phyloP scores from a whole-genome alignment of 2,113 vertebrate species.

The Mormyrus lacerda region DNA sequence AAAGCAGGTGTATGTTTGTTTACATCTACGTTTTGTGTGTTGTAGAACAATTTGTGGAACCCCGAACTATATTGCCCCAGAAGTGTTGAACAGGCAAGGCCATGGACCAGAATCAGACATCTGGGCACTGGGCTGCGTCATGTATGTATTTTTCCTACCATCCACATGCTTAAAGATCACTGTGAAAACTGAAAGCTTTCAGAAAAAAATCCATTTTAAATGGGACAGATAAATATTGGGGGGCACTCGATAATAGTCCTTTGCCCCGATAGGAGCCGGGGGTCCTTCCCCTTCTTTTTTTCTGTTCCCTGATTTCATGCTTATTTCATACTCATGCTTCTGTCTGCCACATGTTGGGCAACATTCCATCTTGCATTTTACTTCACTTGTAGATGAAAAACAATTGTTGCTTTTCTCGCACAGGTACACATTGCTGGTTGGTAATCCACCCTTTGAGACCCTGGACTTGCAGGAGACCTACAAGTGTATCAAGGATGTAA shows the following conservation, averaged over 20 bases:
- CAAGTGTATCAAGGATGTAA: slow-evolving; percentile 91
- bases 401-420: neutral
- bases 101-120: slow-evolving; percentile 89
- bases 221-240: neutral
- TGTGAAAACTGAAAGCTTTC: neutral
- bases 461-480: slow-evolving; percentile 96
- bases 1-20: slow-evolving; percentile 15
- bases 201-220: neutral
- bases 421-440: slow-evolving; percentile 94
- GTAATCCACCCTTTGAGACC: slow-evolving; percentile 91
- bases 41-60: slow-evolving; percentile 96
- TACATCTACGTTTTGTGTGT: neutral
- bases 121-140: slow-evolving; percentile 95
- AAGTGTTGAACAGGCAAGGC: slow-evolving; percentile 92
- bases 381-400: neutral
- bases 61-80: slow-evolving; percentile 96
- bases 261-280: neutral
- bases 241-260: no score
- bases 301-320: neutral
- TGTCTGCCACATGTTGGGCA: neutral
- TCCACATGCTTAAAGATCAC: neutral
- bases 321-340: neutral
- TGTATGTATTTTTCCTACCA: slow-evolving; percentile 68
- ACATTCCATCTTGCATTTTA: neutral
- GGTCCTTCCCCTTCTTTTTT: neutral